phyloP scores from a whole-genome alignment of 2,888 invertebrate species.

The Lissonota sp. region DNA sequence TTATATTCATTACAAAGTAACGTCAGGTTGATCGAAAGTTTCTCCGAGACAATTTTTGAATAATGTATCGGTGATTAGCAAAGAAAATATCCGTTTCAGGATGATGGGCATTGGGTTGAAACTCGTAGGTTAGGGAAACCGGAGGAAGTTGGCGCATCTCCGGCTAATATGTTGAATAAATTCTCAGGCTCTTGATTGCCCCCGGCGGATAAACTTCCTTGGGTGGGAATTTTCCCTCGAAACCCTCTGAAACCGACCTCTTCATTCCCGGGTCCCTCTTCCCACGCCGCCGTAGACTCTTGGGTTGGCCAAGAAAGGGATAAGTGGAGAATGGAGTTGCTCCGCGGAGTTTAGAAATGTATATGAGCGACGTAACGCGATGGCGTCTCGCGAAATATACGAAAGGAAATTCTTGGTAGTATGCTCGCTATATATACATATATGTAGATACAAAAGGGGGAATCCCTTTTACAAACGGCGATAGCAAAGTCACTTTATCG shows the following conservation, averaged over 20 bases:
- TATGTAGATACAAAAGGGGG: constrained; percentile 2
- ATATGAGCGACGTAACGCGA: not conserved
- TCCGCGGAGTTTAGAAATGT: constrained; percentile 4
- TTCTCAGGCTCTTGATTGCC: constrained; percentile 58
- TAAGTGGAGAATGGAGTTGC: constrained; percentile 15
- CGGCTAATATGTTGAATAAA: constrained; percentile 62
- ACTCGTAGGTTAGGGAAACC: constrained; percentile 18
- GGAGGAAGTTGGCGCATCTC: constrained; percentile 13
- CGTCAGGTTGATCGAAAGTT: not conserved
- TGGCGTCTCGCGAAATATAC: not conserved
- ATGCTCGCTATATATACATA: too few species aligned
- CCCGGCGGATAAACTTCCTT: constrained; percentile 10
- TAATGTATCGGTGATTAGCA: too few species aligned
- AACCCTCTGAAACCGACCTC: not conserved
- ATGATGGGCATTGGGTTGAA: not conserved
- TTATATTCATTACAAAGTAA: not conserved
- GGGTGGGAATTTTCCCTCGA: too few species aligned
- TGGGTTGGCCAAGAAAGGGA: constrained; percentile 7
- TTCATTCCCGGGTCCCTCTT: not conserved
- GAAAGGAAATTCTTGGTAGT: constrained; percentile 11
- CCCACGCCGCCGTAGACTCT: not conserved
- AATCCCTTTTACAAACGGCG: constrained; percentile 17
- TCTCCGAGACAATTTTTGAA: too few species aligned
- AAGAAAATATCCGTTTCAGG: not conserved
- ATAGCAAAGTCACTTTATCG: constrained; percentile 55